Evolutionary conservation across 2,888 invertebrate species (phyloP).

Genomic region (Platynereis dumerilii): DNA sequence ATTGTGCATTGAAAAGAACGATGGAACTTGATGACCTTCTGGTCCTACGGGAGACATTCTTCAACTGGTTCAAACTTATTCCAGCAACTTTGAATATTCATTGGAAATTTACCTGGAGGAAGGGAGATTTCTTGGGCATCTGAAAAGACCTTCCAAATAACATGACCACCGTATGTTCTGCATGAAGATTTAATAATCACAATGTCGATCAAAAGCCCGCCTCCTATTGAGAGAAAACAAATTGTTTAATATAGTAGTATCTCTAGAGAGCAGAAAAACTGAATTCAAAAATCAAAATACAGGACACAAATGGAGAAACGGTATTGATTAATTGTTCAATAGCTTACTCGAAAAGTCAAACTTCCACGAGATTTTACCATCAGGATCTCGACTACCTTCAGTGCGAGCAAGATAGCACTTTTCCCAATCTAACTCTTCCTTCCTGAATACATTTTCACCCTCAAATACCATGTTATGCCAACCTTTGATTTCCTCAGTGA

Average conservation of each 20-base stretch:
- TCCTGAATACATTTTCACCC: constrained; percentile 75
- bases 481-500: constrained; percentile 53
- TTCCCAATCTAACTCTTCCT: constrained; percentile 91
- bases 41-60: no score
- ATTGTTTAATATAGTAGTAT: background rate
- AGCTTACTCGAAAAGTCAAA: constrained; percentile 68
- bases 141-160: constrained; percentile 65
- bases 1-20: no score
- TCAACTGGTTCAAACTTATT: no score
- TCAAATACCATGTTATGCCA: constrained; percentile 76
- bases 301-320: no score
- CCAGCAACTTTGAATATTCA: no score
- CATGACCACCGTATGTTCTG: constrained; percentile 53
- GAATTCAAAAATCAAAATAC: no score
- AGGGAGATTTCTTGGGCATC: constrained; percentile 59
- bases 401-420: constrained; percentile 83
- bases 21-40: no score
- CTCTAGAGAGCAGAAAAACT: no score
- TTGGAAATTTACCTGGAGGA: constrained; percentile 18
- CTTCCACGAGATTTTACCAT: constrained; percentile 74
- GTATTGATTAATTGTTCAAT: no score
- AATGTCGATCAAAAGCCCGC: constrained; percentile 45
- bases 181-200: constrained; percentile 47
- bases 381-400: constrained; percentile 63
- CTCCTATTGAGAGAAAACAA: constrained; percentile 34